phyloP scores from a whole-genome alignment of 2,113 vertebrate species.

The Lampris megalopsis region DNA sequence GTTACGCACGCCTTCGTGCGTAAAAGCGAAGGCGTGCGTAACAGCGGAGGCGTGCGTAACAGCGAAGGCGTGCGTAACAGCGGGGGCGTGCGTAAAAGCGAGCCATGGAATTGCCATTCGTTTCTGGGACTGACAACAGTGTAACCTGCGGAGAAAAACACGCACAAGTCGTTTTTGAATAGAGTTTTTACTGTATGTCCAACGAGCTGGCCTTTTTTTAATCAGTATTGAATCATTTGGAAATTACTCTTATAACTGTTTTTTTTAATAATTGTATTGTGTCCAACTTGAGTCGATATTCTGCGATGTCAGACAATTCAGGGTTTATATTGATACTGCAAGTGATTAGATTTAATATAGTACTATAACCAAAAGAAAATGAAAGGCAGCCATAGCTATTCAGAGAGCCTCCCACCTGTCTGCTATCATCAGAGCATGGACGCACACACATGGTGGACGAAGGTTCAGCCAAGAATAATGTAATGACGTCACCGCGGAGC shows the following conservation, averaged over 20 bases:
- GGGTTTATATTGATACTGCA: conserved; percentile 1
- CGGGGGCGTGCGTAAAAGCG: too few relatives aligned
- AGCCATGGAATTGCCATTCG: too few relatives aligned
- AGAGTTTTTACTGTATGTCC: conserved; percentile 6
- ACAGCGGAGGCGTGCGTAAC: too few relatives aligned
- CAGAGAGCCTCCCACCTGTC: too few relatives aligned
- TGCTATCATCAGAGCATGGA: too few relatives aligned
- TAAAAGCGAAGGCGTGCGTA: too few relatives aligned
- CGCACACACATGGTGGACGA: too few relatives aligned
- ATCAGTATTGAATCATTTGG: conserved; percentile 41
- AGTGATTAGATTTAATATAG: not conserved
- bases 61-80: too few relatives aligned
- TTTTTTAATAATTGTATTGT: conserved; percentile 28
- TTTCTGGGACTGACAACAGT: not conserved
- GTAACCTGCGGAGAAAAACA: not conserved
- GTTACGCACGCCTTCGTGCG: too few relatives aligned
- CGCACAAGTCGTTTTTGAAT: conserved; percentile 29
- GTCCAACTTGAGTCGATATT: not conserved
- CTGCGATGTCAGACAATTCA: conserved; percentile 6
- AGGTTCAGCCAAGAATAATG: too few relatives aligned
- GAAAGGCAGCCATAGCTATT: not conserved
- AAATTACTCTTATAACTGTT: not conserved
- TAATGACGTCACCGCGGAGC: not conserved
- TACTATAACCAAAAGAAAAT: not conserved
- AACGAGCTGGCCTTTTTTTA: conserved; percentile 36